These are phyloP conservation scores for Oostethus manadensis DNA, from an alignment of 2,113 vertebrate species.

Conservation along the genomic window DNA sequence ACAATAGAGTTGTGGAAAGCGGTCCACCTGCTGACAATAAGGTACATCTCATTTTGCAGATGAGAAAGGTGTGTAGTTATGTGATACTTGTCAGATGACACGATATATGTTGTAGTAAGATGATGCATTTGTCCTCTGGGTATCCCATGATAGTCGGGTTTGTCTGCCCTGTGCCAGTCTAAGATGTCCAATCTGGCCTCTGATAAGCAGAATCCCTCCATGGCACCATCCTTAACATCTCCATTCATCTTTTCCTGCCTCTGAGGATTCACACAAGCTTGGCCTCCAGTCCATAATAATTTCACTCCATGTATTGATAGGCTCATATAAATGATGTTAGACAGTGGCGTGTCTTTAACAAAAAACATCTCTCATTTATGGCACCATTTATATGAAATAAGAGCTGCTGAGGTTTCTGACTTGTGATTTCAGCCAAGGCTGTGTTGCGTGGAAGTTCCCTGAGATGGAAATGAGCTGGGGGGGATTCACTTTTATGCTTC, in stretches of 20 bases:
- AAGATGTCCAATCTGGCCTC: constrained; percentile 3
- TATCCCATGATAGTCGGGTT: no score
- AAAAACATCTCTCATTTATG: constrained; percentile 48
- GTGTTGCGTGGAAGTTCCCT: neutral
- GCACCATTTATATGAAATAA: constrained; percentile 45
- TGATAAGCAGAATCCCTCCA: constrained; percentile 45
- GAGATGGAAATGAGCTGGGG: constrained; percentile 12
- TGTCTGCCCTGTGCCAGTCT: no score
- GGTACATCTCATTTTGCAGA: neutral
- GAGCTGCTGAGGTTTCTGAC: constrained; percentile 27
- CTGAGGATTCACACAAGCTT: constrained; percentile 58
- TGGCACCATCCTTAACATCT: constrained; percentile 52
- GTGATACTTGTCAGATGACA: no score
- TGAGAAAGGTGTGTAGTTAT: neutral
- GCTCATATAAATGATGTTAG: constrained; percentile 45
- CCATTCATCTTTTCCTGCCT: constrained; percentile 32
- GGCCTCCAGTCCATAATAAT: constrained; percentile 27
- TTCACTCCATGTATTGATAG: constrained; percentile 6
- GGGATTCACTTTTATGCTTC: constrained; percentile 35
- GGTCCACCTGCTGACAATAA: constrained; percentile 1
- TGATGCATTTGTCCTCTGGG: neutral
- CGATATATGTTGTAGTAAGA: neutral
- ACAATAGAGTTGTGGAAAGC: neutral
- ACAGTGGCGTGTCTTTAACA: constrained; percentile 47
- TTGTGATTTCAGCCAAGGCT: constrained; percentile 58